These are phyloP conservation scores for Ellobius talpinus DNA, from an alignment of 2,113 vertebrate genomes.

Conservation along the genomic window DNA sequence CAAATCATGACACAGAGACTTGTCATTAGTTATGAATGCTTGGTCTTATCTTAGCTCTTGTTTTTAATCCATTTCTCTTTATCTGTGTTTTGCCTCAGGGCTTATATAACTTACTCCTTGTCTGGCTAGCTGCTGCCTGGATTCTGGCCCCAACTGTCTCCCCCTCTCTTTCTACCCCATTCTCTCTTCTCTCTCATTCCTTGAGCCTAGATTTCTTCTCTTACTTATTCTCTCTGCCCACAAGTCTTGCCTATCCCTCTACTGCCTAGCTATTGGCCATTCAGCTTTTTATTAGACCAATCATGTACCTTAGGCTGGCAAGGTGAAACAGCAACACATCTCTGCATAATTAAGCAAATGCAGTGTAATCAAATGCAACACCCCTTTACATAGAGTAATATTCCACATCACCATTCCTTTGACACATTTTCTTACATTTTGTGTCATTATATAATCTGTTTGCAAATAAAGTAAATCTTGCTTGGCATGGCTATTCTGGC, in stretches of 20 bases:
- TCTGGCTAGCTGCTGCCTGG: not conserved
- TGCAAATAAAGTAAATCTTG: not conserved
- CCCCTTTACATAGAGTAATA: not conserved
- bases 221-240: not conserved
- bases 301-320: not conserved
- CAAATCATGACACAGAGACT: not conserved
- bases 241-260: not conserved
- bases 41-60: not conserved
- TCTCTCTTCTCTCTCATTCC: not conserved
- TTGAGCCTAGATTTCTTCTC: not conserved
- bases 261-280: not conserved
- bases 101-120: not conserved
- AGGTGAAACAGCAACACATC: not conserved
- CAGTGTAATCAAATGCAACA: not conserved
- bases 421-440: slow-evolving; percentile 14
- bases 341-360: not conserved
- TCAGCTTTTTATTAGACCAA: not conserved
- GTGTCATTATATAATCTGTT: not conserved
- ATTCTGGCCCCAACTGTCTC: not conserved
- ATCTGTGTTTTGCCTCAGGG: not conserved
- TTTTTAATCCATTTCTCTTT: not conserved
- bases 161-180: not conserved
- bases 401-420: not conserved
- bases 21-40: not conserved
- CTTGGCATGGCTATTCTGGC: not conserved